Percentiles rank a stretch among this genome's conserved stretches.
phyloP scores from a whole-genome alignment of 2,113 vertebrate species.

The Strigops habroptila region DNA sequence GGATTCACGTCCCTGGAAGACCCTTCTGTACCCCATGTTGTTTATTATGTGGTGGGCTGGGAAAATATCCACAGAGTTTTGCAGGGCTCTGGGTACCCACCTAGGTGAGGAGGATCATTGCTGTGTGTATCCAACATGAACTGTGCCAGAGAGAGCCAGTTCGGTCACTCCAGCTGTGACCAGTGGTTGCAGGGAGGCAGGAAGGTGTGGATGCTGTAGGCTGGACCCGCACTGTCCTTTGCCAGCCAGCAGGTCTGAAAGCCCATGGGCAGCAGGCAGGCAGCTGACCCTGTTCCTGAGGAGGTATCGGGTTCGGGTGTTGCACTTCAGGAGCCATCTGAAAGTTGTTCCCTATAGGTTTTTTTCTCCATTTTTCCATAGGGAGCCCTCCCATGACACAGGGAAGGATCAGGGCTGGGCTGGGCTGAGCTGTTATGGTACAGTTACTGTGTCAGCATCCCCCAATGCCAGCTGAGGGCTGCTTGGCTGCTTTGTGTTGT shows the following conservation, averaged over 20 bases:
- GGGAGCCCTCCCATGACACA: neutral
- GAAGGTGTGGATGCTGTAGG: neutral
- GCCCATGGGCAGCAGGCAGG: neutral
- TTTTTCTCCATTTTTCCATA: neutral
- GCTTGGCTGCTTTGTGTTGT: neutral
- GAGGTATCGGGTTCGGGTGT: neutral
- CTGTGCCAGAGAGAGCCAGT: neutral
- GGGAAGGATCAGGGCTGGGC: fast-evolving
- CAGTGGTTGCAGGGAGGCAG: neutral
- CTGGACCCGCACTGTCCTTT: neutral
- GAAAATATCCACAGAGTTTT: neutral
- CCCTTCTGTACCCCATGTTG: neutral
- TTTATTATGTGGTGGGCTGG: neutral
- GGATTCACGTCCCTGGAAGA: neutral
- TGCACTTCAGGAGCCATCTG: neutral
- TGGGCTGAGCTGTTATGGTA: neutral
- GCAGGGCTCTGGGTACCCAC: neutral
- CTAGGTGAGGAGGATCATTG: neutral
- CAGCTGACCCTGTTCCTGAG: neutral
- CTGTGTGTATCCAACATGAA: neutral
- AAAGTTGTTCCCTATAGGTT: neutral
- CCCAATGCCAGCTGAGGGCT: neutral
- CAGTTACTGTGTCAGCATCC: neutral
- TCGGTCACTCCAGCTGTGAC: neutral
- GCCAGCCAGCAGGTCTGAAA: neutral